Evolutionary conservation across 2,797 vertebrate genomes (phyloP).

Genomic region (Leptatherina wallacei): DNA sequence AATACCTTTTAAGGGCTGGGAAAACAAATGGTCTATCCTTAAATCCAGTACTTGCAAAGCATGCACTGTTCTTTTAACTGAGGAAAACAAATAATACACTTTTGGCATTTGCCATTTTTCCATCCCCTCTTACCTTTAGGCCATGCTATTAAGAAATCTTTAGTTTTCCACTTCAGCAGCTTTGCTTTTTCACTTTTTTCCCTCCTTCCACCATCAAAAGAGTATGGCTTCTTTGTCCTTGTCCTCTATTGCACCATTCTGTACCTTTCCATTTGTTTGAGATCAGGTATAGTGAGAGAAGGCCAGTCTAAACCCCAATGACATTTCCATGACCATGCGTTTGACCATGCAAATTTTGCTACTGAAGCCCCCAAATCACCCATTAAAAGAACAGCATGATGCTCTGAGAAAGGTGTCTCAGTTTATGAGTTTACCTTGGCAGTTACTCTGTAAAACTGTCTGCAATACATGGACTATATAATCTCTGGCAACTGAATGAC

Average conservation of each 20-base stretch:
- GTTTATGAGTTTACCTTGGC: conserved; percentile 20
- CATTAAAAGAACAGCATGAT: neutral
- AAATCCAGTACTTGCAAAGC: neutral
- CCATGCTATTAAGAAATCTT: conserved; percentile 5
- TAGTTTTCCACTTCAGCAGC: conserved; percentile 10
- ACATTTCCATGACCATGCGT: neutral
- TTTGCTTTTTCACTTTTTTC: neutral
- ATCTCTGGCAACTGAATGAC: conserved; percentile 18
- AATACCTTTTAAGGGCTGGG: neutral
- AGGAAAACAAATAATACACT: neutral
- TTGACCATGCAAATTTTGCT: neutral
- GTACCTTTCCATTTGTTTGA: conserved; percentile 19
- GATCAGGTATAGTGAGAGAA: conserved; percentile 13
- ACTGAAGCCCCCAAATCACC: neutral
- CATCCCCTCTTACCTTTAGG: neutral
- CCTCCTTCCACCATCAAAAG: neutral
- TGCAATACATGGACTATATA: neutral
- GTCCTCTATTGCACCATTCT: neutral
- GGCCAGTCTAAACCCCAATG: neutral
- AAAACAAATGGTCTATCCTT: neutral
- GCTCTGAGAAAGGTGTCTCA: neutral
- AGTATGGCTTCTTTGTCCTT: neutral
- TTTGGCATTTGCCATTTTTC: neutral
- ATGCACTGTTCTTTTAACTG: neutral
- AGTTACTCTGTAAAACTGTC: neutral